phyloP scores from a whole-genome alignment of 2,797 vertebrate species.

The Hippocampus kuda region DNA sequence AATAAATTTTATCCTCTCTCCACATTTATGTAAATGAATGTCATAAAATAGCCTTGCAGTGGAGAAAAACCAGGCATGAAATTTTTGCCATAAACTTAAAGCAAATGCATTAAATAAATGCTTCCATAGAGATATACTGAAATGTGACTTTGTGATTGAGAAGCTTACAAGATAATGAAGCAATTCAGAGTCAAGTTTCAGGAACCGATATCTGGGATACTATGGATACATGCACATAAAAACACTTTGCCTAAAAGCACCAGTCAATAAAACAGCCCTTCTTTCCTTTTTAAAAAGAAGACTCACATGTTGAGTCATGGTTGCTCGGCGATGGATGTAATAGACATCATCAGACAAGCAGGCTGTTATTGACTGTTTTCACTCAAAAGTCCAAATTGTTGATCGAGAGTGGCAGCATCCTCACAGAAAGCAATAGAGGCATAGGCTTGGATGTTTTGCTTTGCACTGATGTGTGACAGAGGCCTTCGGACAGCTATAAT shows the following conservation, averaged over 20 bases:
- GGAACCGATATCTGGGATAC: too few species aligned
- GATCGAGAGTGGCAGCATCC: not conserved
- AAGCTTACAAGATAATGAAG: not conserved
- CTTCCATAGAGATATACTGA: too few species aligned
- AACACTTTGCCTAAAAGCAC: not conserved
- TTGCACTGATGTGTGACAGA: not conserved
- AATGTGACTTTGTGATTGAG: not conserved
- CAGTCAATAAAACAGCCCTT: too few species aligned
- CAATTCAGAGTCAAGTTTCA: not conserved
- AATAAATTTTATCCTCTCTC: slow-evolving; percentile 14
- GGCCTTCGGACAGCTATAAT: not conserved
- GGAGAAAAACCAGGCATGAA: not conserved
- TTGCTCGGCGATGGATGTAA: not conserved
- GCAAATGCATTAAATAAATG: not conserved
- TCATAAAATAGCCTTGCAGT: not conserved
- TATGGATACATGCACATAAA: not conserved
- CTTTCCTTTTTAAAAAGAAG: not conserved
- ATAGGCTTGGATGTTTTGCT: not conserved
- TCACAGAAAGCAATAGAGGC: not conserved
- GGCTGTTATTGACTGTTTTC: not conserved
- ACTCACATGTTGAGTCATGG: not conserved
- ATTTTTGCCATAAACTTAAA: not conserved
- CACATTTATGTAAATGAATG: slow-evolving; percentile 1
- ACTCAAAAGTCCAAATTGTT: not conserved
- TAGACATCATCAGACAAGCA: not conserved